Evolutionary conservation across 2,888 invertebrate species (phyloP), one percentile per base, ranked within the genome.

Genomic region (Drosophila fulvimacula): DNA sequence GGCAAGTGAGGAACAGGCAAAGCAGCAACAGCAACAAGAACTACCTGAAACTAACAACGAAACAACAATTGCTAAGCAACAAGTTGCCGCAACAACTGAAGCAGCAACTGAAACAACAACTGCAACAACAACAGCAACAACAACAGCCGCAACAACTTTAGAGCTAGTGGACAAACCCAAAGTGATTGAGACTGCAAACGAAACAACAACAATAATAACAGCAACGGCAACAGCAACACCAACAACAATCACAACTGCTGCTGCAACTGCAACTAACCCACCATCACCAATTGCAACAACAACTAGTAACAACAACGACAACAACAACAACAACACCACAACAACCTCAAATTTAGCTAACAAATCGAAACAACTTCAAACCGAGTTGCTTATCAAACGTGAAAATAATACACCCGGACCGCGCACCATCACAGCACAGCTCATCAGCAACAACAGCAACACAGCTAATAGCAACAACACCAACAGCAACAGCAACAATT

Each of bases 1-100:
- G 88, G 93, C 92, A 90, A 90, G 87, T 81, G 82, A 85, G 76
- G 81, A 90, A 78, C 69, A 88, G 55, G 74, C 73, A 76, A 41
- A 67, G 63, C 74, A 81, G 76, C 58, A 81, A 74, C 58, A 60
- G 59, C 59, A 71, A 59, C 78, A 69, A 75, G 68, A 70, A 67
- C 69, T 57, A 72, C 46, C 76, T 70, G 72, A 61, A 79, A 62
- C 64, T 69, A 64, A 68, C 76, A 73, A 65, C 69, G 71, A 66
- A 67, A 65, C 70, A 60, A 69, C 49, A 34, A 34, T 34, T 44
- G 34, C 42, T 24, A 56, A 56, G 41, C 48, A 63, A 32, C 65
- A 69, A 60, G 55, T 66, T 62, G 62, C 66, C 27, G 30, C 62
- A 62, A 59, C 46, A 66, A 59, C 69, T 59, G 48, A 24, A 34